Percentiles rank a stretch among this genome's conserved stretches.
Conservation (phyloP, 2,113 vertebrate genomes). For the Cepphus grylle region DNA sequence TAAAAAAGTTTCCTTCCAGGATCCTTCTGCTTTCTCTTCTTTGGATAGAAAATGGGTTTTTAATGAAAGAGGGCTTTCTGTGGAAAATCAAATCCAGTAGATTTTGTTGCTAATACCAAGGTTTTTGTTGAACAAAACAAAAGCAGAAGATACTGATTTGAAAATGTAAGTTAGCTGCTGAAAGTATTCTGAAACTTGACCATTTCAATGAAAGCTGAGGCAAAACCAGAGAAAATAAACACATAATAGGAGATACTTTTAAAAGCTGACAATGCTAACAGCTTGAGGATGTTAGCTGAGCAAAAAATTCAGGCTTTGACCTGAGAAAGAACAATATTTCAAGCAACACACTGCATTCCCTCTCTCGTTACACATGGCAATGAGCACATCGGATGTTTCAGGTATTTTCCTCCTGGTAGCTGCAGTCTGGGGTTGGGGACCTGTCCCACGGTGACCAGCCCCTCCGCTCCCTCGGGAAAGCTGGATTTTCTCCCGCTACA, state of each 20-base stretch:
- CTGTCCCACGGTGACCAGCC: accelerated
- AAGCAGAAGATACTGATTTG: neutral
- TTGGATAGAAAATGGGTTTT: neutral
- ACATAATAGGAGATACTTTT: neutral
- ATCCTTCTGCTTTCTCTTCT: neutral
- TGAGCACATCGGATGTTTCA: neutral
- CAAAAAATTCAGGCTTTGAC: neutral
- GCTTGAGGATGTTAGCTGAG: neutral
- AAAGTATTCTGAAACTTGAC: neutral
- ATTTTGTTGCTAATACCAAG: neutral
- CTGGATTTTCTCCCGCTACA: neutral
- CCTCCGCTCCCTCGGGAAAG: neutral
- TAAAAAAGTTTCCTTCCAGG: neutral
- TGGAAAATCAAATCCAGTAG: neutral
- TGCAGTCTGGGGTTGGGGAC: neutral
- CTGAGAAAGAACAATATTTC: neutral
- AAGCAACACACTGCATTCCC: neutral
- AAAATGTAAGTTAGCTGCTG: neutral
- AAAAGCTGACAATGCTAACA: neutral
- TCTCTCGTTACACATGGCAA: accelerated
- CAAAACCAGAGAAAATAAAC: neutral
- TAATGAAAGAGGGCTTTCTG: neutral
- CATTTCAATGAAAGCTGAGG: neutral
- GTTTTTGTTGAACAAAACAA: neutral
- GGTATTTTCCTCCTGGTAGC: neutral